Conservation (phyloP, 2,113 vertebrate species). For the Condylura cristata region DNA sequence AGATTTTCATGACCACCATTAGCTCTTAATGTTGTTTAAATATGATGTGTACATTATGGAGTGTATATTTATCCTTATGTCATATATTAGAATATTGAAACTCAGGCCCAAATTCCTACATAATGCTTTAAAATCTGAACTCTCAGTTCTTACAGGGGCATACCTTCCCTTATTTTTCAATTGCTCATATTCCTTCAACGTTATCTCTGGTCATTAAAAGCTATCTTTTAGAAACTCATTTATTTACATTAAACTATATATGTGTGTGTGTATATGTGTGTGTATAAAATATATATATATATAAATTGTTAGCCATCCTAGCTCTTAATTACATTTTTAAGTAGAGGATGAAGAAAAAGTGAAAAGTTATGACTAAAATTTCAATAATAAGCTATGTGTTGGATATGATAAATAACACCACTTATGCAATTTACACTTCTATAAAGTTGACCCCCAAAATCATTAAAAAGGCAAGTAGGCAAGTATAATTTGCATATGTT, state of each 20-base stretch:
- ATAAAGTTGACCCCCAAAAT: not conserved
- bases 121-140: not conserved
- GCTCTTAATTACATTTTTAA: not conserved
- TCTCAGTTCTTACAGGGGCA: not conserved
- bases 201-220: not conserved
- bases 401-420: not conserved
- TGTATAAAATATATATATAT: not conserved
- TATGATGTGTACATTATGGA: not conserved
- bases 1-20: not conserved
- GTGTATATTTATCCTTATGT: not conserved
- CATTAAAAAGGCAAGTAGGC: not conserved
- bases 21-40: not conserved
- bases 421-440: not conserved
- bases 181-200: not conserved
- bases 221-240: not conserved
- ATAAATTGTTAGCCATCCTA: not conserved
- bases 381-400: slow-evolving; percentile 13
- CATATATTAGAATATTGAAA: not conserved
- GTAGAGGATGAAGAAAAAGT: not conserved
- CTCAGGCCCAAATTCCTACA: not conserved
- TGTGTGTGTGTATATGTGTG: too few relatives aligned
- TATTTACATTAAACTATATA: not conserved
- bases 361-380: not conserved
- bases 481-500: not conserved
- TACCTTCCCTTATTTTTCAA: not conserved